Base-by-base conservation (phyloP, 2,888 invertebrate genomes). In the Coenonympha arcania region DNA sequence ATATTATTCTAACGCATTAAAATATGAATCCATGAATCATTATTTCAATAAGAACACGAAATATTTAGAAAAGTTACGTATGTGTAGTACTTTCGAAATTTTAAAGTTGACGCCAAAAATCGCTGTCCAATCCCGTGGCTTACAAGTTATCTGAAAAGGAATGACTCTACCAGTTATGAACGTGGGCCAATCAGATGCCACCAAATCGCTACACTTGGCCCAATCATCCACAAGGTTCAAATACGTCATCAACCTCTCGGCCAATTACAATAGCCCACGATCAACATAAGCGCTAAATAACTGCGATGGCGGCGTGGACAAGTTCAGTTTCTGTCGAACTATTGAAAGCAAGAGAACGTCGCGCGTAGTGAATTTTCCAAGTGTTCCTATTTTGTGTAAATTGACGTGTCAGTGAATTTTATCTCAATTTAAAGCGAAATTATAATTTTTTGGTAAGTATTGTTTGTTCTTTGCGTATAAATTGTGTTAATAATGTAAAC, bases 111-210 rank as follows among this genome's bases (percentile, higher is more conserved):
- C 82, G 81, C 76, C 69, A 65, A 59, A 63, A 58, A 20, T 62
- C 61, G 60, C 72, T 54, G 42, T 43, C 49, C 48, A 33, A 48
- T 54, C 52, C 55, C 50, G 54, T 49, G 46, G 36, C 42, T 30
- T 36, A 48, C 41, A 36, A 49, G 48, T 52, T 47, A 45, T 45
- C 50, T 41, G 31, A 51, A 28, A 28, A 39, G 37, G 47, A 48
- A 47, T 41, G 34, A 37, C 47, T 51, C 54, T 58, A 66, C 78
- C 76, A 79, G 71, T 75, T 68, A 77, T 59, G 70, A 79, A 91
- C 91, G 91, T 91, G 91, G 89, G 89, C 91, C 91, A 91, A 91
- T 91, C 57, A 64, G 39, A 62, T 60, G 22, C 36, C 69, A 89
- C 88, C 91, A 90, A 89, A 89, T 89, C 82, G 75, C 63, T 76